phyloP scores from a whole-genome alignment of 2,113 vertebrate species.

The Regulus satrapa region DNA sequence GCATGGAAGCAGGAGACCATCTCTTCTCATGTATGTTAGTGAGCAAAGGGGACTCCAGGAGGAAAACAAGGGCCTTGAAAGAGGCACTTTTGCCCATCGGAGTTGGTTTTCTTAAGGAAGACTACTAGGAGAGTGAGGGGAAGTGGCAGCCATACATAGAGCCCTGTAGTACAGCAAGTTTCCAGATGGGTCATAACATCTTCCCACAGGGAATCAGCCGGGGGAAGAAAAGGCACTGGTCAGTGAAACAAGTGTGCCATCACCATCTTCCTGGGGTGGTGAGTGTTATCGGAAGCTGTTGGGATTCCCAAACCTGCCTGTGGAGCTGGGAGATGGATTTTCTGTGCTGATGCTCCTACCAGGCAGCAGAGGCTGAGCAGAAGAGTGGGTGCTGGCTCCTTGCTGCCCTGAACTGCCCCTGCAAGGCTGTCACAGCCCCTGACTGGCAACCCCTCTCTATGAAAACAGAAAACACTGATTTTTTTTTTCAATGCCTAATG shows the following conservation, averaged over 20 bases:
- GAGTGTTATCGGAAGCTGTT: not conserved
- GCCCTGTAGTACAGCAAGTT: fast-evolving
- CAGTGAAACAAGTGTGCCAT: not conserved
- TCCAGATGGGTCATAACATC: not conserved
- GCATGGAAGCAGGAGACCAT: not conserved
- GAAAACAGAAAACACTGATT: not conserved
- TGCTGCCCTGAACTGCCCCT: not conserved
- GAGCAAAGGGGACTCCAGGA: not conserved
- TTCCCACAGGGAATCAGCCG: not conserved
- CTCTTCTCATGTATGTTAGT: not conserved
- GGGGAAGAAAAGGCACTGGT: not conserved
- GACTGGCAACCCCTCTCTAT: not conserved
- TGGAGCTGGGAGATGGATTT: not conserved
- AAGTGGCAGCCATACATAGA: not conserved
- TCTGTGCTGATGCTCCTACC: not conserved
- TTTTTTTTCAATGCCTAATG: not conserved
- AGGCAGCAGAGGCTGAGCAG: not conserved
- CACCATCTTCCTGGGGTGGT: not conserved
- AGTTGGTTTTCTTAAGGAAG: not conserved
- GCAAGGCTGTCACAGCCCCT: not conserved
- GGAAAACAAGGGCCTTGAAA: not conserved
- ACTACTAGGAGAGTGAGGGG: not conserved
- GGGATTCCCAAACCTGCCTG: not conserved
- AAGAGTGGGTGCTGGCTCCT: fast-evolving
- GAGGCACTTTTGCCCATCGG: not conserved